Evolutionary conservation across 2,113 vertebrate genomes (phyloP).

Genomic region (Oplegnathus fasciatus): DNA sequence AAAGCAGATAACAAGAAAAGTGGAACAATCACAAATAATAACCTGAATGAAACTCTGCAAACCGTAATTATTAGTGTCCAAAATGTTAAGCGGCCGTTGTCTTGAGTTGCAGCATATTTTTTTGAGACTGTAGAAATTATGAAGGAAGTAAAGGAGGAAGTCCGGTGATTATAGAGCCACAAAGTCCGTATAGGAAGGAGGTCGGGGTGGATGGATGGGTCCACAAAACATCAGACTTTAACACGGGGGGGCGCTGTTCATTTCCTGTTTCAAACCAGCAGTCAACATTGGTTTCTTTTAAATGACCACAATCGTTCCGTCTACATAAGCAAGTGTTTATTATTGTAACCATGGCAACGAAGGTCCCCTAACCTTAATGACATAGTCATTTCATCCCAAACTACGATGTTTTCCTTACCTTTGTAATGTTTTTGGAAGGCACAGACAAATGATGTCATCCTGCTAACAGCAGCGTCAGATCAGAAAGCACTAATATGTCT

Average conservation of each 20-base stretch:
- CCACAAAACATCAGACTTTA: too few species aligned
- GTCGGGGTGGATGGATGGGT: too few species aligned
- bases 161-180: too few species aligned
- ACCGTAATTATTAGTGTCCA: neutral
- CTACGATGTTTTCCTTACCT: neutral
- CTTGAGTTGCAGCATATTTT: neutral
- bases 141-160: too few species aligned
- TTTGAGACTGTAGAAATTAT: neutral
- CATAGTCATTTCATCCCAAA: neutral
- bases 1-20: conserved; percentile 36
- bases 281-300: neutral
- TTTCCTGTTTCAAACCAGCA: neutral
- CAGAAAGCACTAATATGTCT: neutral
- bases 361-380: neutral
- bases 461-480: neutral
- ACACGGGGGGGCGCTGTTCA: too few species aligned
- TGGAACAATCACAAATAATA: conserved; percentile 16
- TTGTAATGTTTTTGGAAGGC: neutral
- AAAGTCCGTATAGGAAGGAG: too few species aligned
- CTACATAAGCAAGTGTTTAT: neutral
- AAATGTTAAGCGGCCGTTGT: conserved; percentile 4
- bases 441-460: neutral
- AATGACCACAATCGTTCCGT: too few species aligned
- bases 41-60: neutral
- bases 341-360: neutral